Percentiles rank a stretch among this genome's conserved stretches.
Conservation (phyloP, 2,113 vertebrate genomes). For the Pontoporia blainvillei region DNA sequence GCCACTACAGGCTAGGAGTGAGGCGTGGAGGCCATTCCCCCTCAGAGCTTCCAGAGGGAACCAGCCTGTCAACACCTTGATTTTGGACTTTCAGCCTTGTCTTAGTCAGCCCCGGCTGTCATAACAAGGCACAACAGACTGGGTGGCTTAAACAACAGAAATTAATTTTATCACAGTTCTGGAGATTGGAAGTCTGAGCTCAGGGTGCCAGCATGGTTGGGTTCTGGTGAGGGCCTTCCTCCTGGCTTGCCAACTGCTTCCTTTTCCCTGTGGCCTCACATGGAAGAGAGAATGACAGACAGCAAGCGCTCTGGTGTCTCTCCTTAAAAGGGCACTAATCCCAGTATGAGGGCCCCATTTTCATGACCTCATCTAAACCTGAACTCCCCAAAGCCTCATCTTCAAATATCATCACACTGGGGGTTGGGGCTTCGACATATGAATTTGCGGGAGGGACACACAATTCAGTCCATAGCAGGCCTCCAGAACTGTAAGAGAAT, state of each 20-base stretch:
- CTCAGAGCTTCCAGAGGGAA: neutral
- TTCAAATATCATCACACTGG: neutral
- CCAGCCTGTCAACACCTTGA: neutral
- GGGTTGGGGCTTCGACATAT: neutral
- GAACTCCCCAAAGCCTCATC: neutral
- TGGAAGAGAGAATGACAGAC: no score
- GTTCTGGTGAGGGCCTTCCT: neutral
- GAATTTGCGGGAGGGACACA: no score
- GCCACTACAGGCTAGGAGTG: neutral
- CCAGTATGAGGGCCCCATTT: neutral
- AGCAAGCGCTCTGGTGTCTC: neutral
- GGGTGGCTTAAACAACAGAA: neutral
- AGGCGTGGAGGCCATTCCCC: neutral
- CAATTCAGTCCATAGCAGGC: no score
- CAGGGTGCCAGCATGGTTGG: neutral
- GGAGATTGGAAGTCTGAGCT: neutral
- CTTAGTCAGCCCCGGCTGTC: neutral
- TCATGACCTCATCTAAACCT: neutral
- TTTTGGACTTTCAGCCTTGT: neutral
- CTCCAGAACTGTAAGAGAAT: neutral
- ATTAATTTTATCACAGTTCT: neutral
- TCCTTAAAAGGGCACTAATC: neutral
- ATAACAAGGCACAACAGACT: neutral
- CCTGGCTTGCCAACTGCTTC: neutral
- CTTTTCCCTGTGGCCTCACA: neutral